Evolutionary conservation across 2,113 vertebrate genomes (phyloP).

Genomic region (Polypterus senegalus): DNA sequence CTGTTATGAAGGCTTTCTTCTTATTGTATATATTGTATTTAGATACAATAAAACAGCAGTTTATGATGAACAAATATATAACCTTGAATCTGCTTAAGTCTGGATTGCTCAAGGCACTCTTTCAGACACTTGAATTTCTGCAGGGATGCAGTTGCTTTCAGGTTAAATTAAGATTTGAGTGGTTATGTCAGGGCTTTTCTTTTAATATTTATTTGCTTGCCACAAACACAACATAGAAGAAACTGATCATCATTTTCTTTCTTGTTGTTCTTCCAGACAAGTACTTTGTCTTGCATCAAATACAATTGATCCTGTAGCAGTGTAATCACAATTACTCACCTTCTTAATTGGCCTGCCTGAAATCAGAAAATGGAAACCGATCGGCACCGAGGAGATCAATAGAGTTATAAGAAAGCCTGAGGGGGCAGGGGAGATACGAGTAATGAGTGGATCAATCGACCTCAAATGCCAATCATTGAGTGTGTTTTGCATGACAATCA

Average conservation of each 20-base stretch:
- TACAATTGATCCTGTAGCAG: conserved; percentile 81
- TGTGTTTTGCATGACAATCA: conserved; percentile 63
- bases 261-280: conserved; percentile 48
- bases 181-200: not conserved
- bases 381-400: conserved; percentile 81
- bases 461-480: conserved; percentile 61
- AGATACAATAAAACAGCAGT: not conserved
- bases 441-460: conserved; percentile 74
- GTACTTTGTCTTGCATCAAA: conserved; percentile 70
- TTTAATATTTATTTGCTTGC: not conserved
- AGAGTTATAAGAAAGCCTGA: conserved; percentile 74
- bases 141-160: conserved; percentile 3
- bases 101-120: not conserved
- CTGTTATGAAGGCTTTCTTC: no score
- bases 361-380: conserved; percentile 90
- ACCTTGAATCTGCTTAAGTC: not conserved
- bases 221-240: conserved; percentile 2
- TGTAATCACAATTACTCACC: conserved; percentile 95
- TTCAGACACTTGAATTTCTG: not conserved
- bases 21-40: no score
- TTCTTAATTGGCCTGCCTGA: conserved; percentile 95
- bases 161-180: conserved; percentile 7
- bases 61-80: not conserved
- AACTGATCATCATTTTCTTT: conserved; percentile 44
- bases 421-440: conserved; percentile 60